Evolutionary conservation across 1,140 invertebrate species (phyloP).

Genomic region (Melanaphis sacchari): DNA sequence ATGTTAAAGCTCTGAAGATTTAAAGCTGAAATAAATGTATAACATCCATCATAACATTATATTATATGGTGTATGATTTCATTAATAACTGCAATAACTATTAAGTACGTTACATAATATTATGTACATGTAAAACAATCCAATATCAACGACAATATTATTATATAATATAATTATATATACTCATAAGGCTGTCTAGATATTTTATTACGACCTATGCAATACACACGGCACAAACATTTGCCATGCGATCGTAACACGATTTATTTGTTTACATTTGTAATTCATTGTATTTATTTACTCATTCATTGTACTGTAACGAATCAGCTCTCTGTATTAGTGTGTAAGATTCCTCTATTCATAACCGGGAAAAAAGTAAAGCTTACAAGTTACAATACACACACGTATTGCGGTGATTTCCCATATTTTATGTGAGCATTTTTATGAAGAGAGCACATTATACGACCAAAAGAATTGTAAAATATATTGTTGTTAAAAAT

Average conservation of each 20-base stretch:
- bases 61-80: background rate
- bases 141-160: background rate
- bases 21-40: background rate
- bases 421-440: background rate
- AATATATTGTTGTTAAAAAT: conserved; percentile 17
- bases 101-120: background rate
- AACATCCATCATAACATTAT: too few species aligned
- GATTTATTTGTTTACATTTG: conserved; percentile 1
- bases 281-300: conserved; percentile 17
- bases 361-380: background rate
- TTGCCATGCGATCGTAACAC: conserved; percentile 1
- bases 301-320: conserved; percentile 9
- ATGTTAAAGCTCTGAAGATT: background rate
- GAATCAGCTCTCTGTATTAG: background rate
- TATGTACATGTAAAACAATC: background rate
- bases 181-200: background rate
- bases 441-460: conserved; percentile 7
- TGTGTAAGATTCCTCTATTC: background rate
- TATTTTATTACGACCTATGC: background rate
- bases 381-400: conserved; percentile 6
- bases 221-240: background rate
- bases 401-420: conserved; percentile 1
- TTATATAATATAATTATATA: background rate
- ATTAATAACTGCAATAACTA: background rate
- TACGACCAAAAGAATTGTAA: conserved; percentile 9